Evolutionary conservation across 2,113 vertebrate species (phyloP).

Genomic region (Tringa solitaria): DNA sequence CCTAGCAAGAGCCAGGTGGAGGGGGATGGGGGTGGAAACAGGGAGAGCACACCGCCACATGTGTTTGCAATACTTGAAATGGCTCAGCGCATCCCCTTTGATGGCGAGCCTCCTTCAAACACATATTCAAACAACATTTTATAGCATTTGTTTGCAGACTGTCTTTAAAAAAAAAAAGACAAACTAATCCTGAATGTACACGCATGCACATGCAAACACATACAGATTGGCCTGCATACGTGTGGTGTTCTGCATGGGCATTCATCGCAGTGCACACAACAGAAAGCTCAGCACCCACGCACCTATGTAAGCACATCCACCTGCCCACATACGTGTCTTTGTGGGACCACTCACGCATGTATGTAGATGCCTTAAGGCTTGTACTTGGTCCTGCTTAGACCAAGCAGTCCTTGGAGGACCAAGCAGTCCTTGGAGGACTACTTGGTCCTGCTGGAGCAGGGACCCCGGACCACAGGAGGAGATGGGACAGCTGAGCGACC

Average conservation of each 20-base stretch:
- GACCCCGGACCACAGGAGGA: background rate
- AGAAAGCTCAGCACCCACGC: background rate
- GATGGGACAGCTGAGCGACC: accelerated
- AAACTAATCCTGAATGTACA: accelerated
- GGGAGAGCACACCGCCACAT: too few relatives aligned
- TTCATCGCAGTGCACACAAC: background rate
- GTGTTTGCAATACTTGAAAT: accelerated
- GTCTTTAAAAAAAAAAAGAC: background rate
- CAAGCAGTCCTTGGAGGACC: too few relatives aligned
- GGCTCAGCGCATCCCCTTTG: background rate
- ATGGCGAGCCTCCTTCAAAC: background rate
- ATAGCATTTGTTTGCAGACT: background rate
- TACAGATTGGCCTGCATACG: accelerated
- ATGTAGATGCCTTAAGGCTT: accelerated
- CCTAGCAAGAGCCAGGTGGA: too few relatives aligned
- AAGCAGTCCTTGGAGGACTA: background rate
- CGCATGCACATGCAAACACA: accelerated
- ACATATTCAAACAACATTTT: accelerated
- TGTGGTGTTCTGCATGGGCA: accelerated
- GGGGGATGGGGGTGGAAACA: too few relatives aligned
- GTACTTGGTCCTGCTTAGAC: too few relatives aligned
- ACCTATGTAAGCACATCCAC: background rate
- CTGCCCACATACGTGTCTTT: background rate
- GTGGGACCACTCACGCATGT: accelerated
- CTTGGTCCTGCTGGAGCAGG: background rate